phyloP scores from a whole-genome alignment of 2,888 invertebrate species.

The Chaetoderma sp. region DNA sequence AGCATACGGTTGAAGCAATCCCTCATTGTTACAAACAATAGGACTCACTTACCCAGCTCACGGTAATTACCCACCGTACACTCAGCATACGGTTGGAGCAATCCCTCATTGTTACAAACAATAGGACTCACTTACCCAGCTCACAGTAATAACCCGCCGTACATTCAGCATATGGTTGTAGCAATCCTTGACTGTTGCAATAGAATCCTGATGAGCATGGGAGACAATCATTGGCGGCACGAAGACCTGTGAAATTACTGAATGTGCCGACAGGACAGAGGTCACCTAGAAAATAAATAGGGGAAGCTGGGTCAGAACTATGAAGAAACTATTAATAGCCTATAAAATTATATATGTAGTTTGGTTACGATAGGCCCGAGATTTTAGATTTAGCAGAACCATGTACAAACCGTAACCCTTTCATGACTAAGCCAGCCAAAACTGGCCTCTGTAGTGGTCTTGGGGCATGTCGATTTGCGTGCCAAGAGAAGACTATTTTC shows the following conservation, averaged over 20 bases:
- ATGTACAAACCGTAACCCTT: too few species aligned
- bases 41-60: too few species aligned
- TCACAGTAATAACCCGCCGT: slow-evolving; percentile 62
- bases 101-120: too few species aligned
- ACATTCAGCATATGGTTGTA: slow-evolving; percentile 47
- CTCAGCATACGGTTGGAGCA: too few species aligned
- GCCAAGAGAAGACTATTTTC: too few species aligned
- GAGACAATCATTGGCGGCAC: slow-evolving; percentile 51
- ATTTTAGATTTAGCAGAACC: too few species aligned
- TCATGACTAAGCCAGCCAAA: too few species aligned
- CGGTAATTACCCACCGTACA: too few species aligned
- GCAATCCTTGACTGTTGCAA: slow-evolving; percentile 54
- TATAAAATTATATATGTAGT: not conserved
- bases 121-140: slow-evolving; percentile 31
- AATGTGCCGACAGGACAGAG: slow-evolving; percentile 59
- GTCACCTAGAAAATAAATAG: slow-evolving; percentile 36
- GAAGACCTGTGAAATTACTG: slow-evolving; percentile 59
- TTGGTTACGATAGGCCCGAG: not conserved
- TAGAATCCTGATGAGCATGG: slow-evolving; percentile 60
- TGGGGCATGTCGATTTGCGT: too few species aligned
- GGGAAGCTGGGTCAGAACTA: not conserved
- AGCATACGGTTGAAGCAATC: too few species aligned
- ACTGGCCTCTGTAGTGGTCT: too few species aligned
- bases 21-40: too few species aligned
- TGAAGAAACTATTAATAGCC: not conserved